These are phyloP conservation scores for Patella pellucida DNA, from an alignment of 2,888 invertebrate species.

Conservation along the genomic window DNA sequence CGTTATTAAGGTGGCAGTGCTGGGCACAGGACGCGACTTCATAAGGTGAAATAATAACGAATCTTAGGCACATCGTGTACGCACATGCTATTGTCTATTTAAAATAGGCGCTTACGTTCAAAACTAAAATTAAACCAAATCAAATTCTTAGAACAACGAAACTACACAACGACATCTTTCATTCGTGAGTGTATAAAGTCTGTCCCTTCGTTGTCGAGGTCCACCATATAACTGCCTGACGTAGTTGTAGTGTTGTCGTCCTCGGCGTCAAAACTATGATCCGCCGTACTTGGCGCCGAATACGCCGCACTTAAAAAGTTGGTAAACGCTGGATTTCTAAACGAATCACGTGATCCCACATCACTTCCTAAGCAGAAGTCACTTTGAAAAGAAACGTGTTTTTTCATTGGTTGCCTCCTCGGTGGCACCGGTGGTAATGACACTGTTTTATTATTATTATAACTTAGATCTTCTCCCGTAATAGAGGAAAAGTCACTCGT, in stretches of 20 bases:
- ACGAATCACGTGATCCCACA: neutral
- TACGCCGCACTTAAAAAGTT: slow-evolving; percentile 8
- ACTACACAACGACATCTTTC: slow-evolving; percentile 23
- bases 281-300: slow-evolving; percentile 22
- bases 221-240: slow-evolving; percentile 38
- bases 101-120: too few species aligned
- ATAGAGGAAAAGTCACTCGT: neutral
- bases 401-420: slow-evolving; percentile 9
- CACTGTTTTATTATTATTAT: neutral
- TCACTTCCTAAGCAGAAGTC: slow-evolving; percentile 8
- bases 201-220: slow-evolving; percentile 21
- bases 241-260: slow-evolving; percentile 42
- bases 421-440: neutral
- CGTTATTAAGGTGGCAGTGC: too few species aligned
- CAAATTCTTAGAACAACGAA: too few species aligned
- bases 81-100: too few species aligned
- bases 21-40: too few species aligned
- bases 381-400: slow-evolving; percentile 23
- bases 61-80: too few species aligned
- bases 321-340: slow-evolving; percentile 2
- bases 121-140: too few species aligned
- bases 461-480: neutral
- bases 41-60: too few species aligned
- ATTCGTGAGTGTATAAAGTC: slow-evolving; percentile 19
- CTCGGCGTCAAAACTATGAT: slow-evolving; percentile 34